Evolutionary conservation across 2,797 vertebrate species (phyloP).

Genomic region (Carapus acus): DNA sequence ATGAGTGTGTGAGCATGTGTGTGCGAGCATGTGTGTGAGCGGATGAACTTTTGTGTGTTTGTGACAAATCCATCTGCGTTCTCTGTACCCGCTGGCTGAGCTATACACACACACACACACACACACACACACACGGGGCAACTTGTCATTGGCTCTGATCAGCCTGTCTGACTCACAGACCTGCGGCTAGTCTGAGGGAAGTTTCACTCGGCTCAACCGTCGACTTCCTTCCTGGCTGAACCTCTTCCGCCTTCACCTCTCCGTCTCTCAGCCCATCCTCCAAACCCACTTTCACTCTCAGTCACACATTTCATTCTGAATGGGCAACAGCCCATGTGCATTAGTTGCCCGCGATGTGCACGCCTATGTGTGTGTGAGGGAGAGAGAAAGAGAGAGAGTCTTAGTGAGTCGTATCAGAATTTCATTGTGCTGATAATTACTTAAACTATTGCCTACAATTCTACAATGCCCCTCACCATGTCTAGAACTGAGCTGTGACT

Average conservation of each 20-base stretch:
- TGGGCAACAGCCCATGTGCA: conserved; percentile 38
- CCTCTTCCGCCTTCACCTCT: conserved; percentile 37
- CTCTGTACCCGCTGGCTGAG: conserved; percentile 56
- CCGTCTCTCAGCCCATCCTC: conserved; percentile 3
- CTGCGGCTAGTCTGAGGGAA: conserved; percentile 46
- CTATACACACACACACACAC: no score
- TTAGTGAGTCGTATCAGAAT: no score
- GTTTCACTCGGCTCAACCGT: conserved; percentile 62
- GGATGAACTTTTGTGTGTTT: conserved; percentile 7
- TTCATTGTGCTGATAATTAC: no score
- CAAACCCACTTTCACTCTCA: conserved; percentile 36
- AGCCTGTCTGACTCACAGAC: conserved; percentile 52
- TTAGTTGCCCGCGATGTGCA: conserved; percentile 27
- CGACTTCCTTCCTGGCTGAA: conserved; percentile 59
- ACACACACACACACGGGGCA: conserved; percentile 23
- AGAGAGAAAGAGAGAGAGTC: no score
- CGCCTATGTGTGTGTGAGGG: not conserved
- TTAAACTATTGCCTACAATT: no score
- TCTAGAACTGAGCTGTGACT: no score
- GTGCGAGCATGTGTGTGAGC: not conserved
- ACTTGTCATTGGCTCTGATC: conserved; percentile 47
- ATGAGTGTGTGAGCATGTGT: no score
- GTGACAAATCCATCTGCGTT: no score
- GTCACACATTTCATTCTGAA: conserved; percentile 59
- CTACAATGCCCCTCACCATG: no score